A percentile compares a stretch with the other conserved stretches of the same genome.
Conservation (phyloP, 2,888 invertebrate species). For the Tholera decimalis region DNA sequence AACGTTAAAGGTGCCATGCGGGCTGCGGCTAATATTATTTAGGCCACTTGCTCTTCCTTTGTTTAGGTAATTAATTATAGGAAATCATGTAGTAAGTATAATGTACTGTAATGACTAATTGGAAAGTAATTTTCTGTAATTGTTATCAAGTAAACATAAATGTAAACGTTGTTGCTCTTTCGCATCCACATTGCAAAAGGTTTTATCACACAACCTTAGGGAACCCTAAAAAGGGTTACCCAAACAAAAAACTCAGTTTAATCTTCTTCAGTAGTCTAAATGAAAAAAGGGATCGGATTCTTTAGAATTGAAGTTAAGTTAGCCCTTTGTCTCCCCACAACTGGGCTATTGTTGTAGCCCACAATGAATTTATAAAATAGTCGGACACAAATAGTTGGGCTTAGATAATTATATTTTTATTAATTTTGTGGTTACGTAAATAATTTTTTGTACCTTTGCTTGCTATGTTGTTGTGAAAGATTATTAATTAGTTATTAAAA, state of each 20-base stretch:
- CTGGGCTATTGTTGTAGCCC: constrained; percentile 68
- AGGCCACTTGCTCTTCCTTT: too few species aligned
- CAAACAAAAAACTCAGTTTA: constrained; percentile 75
- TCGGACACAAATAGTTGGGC: too few species aligned
- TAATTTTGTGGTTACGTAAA: constrained; percentile 15
- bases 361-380: constrained; percentile 71
- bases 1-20: too few species aligned
- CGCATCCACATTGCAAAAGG: constrained; percentile 9
- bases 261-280: constrained; percentile 82
- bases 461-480: too few species aligned
- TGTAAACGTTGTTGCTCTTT: neutral
- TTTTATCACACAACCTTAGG: constrained; percentile 36
- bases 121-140: too few species aligned
- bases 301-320: constrained; percentile 71
- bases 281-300: constrained; percentile 73
- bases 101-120: too few species aligned
- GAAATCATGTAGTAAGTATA: too few species aligned
- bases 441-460: constrained; percentile 10
- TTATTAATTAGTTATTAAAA: too few species aligned
- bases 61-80: too few species aligned
- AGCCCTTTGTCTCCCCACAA: constrained; percentile 74
- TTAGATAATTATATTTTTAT: constrained; percentile 32
- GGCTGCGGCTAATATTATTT: too few species aligned
- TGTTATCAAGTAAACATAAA: too few species aligned
- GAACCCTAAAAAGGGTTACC: constrained; percentile 69